Percentiles rank a stretch among this genome's conserved stretches.
Conservation (phyloP, 1,140 invertebrate genomes). For the Zaprionus taronus region DNA sequence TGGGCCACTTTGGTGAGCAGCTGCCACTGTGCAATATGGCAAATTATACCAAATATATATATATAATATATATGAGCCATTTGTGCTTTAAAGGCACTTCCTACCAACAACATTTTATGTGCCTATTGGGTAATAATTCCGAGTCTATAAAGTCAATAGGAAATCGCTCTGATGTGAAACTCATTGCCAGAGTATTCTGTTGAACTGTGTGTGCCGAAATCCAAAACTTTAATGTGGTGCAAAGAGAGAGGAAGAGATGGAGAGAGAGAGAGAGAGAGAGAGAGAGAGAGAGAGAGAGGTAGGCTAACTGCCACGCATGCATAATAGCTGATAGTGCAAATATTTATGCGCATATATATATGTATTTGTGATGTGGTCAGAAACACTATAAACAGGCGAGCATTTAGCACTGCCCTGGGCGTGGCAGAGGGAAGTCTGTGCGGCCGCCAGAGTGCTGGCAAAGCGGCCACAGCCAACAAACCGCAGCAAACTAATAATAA, state of each 20-base stretch:
- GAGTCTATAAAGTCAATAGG: neutral
- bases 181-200: neutral
- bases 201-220: neutral
- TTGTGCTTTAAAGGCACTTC: neutral
- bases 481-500: slow-evolving; percentile 79
- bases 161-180: neutral
- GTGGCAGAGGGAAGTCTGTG: slow-evolving; percentile 26
- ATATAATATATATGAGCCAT: neutral
- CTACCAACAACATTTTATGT: neutral
- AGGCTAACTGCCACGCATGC: slow-evolving; percentile 12
- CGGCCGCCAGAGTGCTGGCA: slow-evolving; percentile 23
- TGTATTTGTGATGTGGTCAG: slow-evolving; percentile 56
- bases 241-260: neutral
- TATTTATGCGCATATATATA: slow-evolving; percentile 62
- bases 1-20: slow-evolving; percentile 38
- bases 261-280: neutral
- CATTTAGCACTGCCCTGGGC: slow-evolving; percentile 13
- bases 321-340: slow-evolving; percentile 52
- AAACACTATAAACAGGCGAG: slow-evolving; percentile 49
- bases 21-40: slow-evolving; percentile 40
- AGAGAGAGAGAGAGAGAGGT: neutral
- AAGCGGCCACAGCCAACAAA: slow-evolving; percentile 62
- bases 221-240: slow-evolving; percentile 51
- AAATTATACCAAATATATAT: slow-evolving; percentile 33
- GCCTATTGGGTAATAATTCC: neutral